phyloP scores from a whole-genome alignment of 1,140 invertebrate genomes.

The Philopotamus ludificatus region DNA sequence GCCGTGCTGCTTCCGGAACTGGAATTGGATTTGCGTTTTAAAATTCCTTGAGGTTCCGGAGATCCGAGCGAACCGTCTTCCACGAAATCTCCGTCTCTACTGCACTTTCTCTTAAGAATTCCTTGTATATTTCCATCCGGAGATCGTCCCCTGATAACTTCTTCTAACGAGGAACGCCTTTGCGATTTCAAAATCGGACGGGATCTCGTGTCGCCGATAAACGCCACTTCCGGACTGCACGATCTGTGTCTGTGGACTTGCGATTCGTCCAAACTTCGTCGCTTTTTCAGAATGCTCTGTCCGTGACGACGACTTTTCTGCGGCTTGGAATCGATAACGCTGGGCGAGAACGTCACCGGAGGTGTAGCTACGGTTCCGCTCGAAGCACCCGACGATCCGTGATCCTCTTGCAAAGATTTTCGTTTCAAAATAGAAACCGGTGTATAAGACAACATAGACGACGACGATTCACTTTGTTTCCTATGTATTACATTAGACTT shows the following conservation, averaged over 20 bases:
- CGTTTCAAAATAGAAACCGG: slow-evolving; percentile 76
- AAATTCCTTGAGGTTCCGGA: slow-evolving; percentile 70
- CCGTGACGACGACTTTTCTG: slow-evolving; percentile 59
- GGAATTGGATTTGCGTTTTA: slow-evolving; percentile 70
- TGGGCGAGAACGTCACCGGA: slow-evolving; percentile 71
- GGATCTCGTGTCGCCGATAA: slow-evolving; percentile 59
- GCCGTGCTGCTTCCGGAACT: slow-evolving; percentile 58
- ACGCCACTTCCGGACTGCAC: slow-evolving; percentile 66
- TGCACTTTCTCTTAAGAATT: slow-evolving; percentile 55
- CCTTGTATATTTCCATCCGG: slow-evolving; percentile 58
- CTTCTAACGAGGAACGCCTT: slow-evolving; percentile 68
- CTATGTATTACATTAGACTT: slow-evolving; percentile 39
- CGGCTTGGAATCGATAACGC: slow-evolving; percentile 60
- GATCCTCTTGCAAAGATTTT: slow-evolving; percentile 67
- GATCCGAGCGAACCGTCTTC: slow-evolving; percentile 57
- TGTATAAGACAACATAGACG: slow-evolving; percentile 52
- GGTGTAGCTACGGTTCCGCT: slow-evolving; percentile 59
- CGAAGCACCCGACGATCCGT: slow-evolving; percentile 54
- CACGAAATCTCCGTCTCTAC: slow-evolving; percentile 51
- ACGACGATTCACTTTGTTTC: slow-evolving; percentile 44
- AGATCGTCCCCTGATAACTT: slow-evolving; percentile 60
- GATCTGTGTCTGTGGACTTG: slow-evolving; percentile 67
- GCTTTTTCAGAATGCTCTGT: slow-evolving; percentile 78
- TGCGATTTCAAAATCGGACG: slow-evolving; percentile 69
- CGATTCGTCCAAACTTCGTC: slow-evolving; percentile 74